phyloP scores from a whole-genome alignment of 92 coral and sea anemone species.

The Diadumene lineata region DNA sequence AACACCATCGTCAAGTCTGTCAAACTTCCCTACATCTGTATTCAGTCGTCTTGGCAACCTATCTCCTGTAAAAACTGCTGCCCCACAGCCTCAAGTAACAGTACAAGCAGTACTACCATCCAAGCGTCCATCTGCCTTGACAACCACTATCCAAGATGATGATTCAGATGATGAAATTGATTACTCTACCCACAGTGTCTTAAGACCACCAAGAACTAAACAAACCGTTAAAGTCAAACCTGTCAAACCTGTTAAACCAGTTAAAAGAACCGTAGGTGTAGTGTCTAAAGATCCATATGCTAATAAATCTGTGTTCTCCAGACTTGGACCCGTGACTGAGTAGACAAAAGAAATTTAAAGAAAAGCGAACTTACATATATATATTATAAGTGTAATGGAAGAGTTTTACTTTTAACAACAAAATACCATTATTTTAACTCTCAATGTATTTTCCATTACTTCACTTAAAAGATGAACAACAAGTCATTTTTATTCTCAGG shows the following conservation, averaged over 20 bases:
- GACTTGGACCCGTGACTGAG: constrained; percentile 44
- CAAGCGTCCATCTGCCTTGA: constrained; percentile 15
- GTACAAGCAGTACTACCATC: constrained; percentile 33
- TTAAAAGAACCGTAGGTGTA: constrained; percentile 65
- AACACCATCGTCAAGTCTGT: constrained; percentile 7
- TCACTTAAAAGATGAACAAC: too few species aligned
- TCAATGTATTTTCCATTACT: too few species aligned
- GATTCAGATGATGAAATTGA: constrained; percentile 40
- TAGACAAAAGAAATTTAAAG: too few species aligned
- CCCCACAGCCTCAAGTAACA: constrained; percentile 38
- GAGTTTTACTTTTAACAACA: too few species aligned
- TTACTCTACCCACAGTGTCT: constrained; percentile 67
- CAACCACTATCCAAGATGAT: constrained; percentile 19
- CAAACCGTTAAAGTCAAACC: constrained; percentile 67
- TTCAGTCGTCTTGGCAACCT: constrained; percentile 68
- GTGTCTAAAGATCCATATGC: constrained; percentile 30
- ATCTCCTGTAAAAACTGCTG: constrained; percentile 23
- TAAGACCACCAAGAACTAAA: constrained; percentile 60
- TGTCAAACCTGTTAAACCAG: constrained; percentile 73
- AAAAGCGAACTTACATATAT: too few species aligned
- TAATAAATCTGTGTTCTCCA: constrained; percentile 59
- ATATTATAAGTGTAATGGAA: too few species aligned
- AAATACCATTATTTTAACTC: too few species aligned
- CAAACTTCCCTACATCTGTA: constrained; percentile 27
- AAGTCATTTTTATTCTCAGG: too few species aligned